Conservation (phyloP, 2,888 invertebrate genomes). For the Blastobasis lacticolella region DNA sequence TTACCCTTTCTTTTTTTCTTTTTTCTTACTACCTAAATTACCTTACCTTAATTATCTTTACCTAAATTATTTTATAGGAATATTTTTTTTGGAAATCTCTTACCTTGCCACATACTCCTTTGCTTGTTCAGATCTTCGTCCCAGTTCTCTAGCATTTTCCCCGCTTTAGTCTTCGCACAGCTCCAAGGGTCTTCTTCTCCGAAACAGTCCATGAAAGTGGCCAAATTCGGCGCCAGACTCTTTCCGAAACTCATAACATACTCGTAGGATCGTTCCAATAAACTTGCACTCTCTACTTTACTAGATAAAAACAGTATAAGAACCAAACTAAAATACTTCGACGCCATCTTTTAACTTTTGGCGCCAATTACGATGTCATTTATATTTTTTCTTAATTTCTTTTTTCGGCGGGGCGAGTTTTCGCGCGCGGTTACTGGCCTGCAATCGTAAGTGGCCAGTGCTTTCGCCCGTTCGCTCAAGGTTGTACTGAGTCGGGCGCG, state of each 20-base stretch:
- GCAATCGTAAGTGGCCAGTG: constrained; percentile 12
- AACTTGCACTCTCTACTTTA: constrained; percentile 45
- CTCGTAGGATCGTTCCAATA: constrained; percentile 52
- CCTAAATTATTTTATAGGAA: no score
- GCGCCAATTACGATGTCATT: constrained; percentile 10
- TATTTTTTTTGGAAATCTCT: constrained; percentile 7
- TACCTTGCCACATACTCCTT: constrained; percentile 57
- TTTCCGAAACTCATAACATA: constrained; percentile 57
- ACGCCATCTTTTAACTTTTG: constrained; percentile 34
- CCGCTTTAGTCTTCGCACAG: constrained; percentile 71
- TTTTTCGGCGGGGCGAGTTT: constrained; percentile 18
- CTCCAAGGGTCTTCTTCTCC: constrained; percentile 63
- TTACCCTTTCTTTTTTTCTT: no score
- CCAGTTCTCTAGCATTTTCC: constrained; percentile 63
- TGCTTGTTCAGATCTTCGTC: constrained; percentile 49
- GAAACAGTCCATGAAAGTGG: constrained; percentile 71
- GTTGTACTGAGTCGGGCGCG: constrained; percentile 39
- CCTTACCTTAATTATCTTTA: no score
- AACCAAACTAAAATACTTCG: constrained; percentile 28
- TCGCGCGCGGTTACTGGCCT: constrained; percentile 10
- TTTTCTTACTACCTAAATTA: no score
- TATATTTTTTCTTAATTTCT: constrained; percentile 12
- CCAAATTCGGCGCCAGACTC: constrained; percentile 63
- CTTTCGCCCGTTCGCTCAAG: constrained; percentile 30
- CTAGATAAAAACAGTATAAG: constrained; percentile 26